Conservation (phyloP, 2,888 invertebrate species). For the Sesia apiformis region DNA sequence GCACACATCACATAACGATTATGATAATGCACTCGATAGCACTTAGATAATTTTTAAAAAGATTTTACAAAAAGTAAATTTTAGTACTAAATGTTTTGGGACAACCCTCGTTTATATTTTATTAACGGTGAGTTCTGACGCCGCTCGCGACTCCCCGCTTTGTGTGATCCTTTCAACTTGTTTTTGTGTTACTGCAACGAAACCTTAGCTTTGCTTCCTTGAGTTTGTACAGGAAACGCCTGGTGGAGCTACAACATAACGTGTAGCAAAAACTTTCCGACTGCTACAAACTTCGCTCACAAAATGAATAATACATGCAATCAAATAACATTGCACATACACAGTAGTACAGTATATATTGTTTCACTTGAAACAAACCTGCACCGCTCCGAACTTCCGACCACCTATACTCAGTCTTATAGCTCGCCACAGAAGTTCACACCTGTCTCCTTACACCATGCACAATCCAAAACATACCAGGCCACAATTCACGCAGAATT, state of each 20-base stretch:
- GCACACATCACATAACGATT: slow-evolving; percentile 73
- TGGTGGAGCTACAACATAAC: slow-evolving; percentile 7
- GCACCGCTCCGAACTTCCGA: no score
- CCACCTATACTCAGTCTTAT: no score
- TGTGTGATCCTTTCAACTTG: slow-evolving; percentile 35
- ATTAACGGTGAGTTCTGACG: slow-evolving; percentile 52
- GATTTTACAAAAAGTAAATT: slow-evolving; percentile 49
- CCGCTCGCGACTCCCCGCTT: slow-evolving; percentile 66
- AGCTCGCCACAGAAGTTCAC: no score
- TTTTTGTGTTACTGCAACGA: slow-evolving; percentile 14
- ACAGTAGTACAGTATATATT: no score
- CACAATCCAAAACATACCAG: no score
- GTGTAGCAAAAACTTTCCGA: no score
- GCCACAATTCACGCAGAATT: no score
- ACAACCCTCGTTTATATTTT: slow-evolving; percentile 70
- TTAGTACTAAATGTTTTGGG: slow-evolving; percentile 71
- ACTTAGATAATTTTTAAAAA: slow-evolving; percentile 65
- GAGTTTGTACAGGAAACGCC: slow-evolving; percentile 25
- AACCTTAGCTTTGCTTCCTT: slow-evolving; percentile 19
- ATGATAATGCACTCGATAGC: slow-evolving; percentile 72
- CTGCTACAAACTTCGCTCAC: no score
- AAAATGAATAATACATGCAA: no score
- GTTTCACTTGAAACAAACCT: no score
- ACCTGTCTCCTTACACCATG: no score
- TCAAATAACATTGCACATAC: no score